Evolutionary conservation across 2,888 invertebrate genomes (phyloP).

Genomic region (Xylota segnis): DNA sequence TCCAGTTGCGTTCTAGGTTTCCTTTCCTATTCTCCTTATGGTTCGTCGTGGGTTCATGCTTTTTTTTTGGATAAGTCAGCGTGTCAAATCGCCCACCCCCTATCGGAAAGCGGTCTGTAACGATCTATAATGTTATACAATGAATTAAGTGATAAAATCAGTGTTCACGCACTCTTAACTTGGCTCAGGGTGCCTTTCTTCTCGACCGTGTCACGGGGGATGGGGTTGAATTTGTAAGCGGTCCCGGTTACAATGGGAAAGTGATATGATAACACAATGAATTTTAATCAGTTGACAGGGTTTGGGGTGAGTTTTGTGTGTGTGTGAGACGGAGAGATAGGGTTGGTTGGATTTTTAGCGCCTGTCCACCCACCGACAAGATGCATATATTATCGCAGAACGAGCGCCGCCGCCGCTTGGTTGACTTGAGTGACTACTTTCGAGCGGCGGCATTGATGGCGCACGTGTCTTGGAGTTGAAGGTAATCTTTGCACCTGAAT

Average conservation of each 20-base stretch:
- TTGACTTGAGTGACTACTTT: slow-evolving; percentile 70
- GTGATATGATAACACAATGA: slow-evolving; percentile 75
- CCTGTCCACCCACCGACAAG: slow-evolving; percentile 48
- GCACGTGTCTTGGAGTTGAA: slow-evolving; percentile 70
- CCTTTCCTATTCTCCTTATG: slow-evolving; percentile 20
- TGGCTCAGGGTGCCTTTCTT: slow-evolving; percentile 57
- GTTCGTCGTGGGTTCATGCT: slow-evolving; percentile 34
- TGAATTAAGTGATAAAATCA: slow-evolving; percentile 78
- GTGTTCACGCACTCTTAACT: slow-evolving; percentile 79
- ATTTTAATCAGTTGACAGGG: slow-evolving; percentile 67
- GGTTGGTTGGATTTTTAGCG: slow-evolving; percentile 30
- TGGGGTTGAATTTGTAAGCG: slow-evolving; percentile 67
- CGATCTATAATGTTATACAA: slow-evolving; percentile 75
- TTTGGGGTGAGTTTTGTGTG: slow-evolving; percentile 30
- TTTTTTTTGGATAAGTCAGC: slow-evolving; percentile 53
- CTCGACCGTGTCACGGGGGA: slow-evolving; percentile 7
- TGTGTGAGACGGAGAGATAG: slow-evolving; percentile 21
- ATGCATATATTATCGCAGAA: slow-evolving; percentile 58
- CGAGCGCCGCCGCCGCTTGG: background rate
- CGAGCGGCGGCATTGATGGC: slow-evolving; percentile 49
- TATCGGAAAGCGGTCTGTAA: slow-evolving; percentile 62
- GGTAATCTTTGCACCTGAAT: slow-evolving; percentile 83
- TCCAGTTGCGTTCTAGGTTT: slow-evolving; percentile 38
- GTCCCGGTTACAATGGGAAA: slow-evolving; percentile 65
- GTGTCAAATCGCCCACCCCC: slow-evolving; percentile 41